These are phyloP conservation scores for Orgyia antiqua DNA, from an alignment of 2,888 invertebrate species.

Conservation along the genomic window DNA sequence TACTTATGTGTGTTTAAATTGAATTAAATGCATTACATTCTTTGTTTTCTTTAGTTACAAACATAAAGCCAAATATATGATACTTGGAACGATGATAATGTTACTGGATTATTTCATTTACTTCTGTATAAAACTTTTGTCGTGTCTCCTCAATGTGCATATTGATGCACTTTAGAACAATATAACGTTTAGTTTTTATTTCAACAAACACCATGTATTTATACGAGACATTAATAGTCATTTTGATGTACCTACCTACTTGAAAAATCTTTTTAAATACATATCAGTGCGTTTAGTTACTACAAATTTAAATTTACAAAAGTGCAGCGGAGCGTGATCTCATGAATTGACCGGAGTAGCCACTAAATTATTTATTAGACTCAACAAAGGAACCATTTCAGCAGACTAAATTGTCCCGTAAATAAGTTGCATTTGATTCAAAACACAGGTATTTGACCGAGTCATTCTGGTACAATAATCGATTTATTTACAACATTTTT, in stretches of 20 bases:
- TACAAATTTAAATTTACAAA: constrained; percentile 36
- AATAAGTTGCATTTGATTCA: constrained; percentile 56
- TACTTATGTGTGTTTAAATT: constrained; percentile 19
- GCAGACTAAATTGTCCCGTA: constrained; percentile 47
- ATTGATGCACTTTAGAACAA: constrained; percentile 24
- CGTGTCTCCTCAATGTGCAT: constrained; percentile 8
- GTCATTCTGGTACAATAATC: constrained; percentile 41
- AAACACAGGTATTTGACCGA: constrained; percentile 69
- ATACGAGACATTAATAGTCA: constrained; percentile 35
- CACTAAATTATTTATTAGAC: constrained; percentile 57
- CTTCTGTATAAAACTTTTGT: constrained; percentile 8
- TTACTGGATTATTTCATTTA: constrained; percentile 31
- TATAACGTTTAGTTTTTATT: constrained; percentile 28
- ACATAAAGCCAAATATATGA: constrained; percentile 33
- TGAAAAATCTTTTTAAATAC: constrained; percentile 35
- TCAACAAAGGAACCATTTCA: constrained; percentile 52
- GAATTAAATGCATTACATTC: constrained; percentile 30
- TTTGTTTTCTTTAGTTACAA: constrained; percentile 46
- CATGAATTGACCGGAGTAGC: constrained; percentile 32
- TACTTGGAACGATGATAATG: constrained; percentile 30
- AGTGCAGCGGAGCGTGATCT: constrained; percentile 45
- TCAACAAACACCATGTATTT: constrained; percentile 26
- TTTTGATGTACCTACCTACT: constrained; percentile 32
- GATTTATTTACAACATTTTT: constrained; percentile 52
- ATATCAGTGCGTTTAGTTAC: constrained; percentile 27